A percentile compares a stretch with the other conserved stretches of the same genome.
phyloP scores from a whole-genome alignment of 1,140 invertebrate species.

The Pentalonia nigronervosa region DNA sequence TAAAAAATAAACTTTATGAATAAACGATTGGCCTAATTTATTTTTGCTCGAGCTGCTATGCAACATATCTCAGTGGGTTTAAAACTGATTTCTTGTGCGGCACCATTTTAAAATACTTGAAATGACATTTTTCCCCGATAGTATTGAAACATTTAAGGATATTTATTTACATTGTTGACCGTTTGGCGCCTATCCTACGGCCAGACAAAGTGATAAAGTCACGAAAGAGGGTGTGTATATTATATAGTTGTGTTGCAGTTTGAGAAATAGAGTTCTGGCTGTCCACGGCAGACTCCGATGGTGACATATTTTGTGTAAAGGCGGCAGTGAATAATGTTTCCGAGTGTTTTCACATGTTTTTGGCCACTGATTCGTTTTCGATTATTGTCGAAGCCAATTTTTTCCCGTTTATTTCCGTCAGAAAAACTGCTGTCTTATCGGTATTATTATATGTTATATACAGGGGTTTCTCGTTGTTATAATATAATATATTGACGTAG shows the following conservation, averaged over 20 bases:
- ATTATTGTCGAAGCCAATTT: not conserved
- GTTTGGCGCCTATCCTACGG: not conserved
- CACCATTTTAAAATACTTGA: not conserved
- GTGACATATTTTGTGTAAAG: not conserved
- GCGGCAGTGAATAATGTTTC: conserved; percentile 15
- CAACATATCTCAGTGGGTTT: not conserved
- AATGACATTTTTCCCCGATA: not conserved
- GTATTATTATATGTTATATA: not conserved
- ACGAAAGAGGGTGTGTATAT: not conserved
- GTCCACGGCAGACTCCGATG: not conserved
- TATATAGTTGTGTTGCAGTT: not conserved
- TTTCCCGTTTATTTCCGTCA: not conserved
- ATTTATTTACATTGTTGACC: conserved; percentile 13
- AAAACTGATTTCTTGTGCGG: not conserved
- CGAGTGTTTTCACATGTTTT: not conserved
- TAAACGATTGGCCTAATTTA: conserved; percentile 3
- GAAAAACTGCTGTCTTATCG: not conserved
- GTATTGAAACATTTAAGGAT: not conserved
- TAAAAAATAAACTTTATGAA: conserved; percentile 45
- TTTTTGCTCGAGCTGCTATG: not conserved
- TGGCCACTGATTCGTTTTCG: conserved; percentile 19
- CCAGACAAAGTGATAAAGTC: not conserved
- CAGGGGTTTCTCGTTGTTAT: not conserved
- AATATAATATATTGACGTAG: too few relatives aligned
- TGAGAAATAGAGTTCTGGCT: not conserved